Percentiles rank a stretch among this genome's conserved stretches.
Conservation (phyloP, 2,888 invertebrate genomes). For the Abrostola triplasia region DNA sequence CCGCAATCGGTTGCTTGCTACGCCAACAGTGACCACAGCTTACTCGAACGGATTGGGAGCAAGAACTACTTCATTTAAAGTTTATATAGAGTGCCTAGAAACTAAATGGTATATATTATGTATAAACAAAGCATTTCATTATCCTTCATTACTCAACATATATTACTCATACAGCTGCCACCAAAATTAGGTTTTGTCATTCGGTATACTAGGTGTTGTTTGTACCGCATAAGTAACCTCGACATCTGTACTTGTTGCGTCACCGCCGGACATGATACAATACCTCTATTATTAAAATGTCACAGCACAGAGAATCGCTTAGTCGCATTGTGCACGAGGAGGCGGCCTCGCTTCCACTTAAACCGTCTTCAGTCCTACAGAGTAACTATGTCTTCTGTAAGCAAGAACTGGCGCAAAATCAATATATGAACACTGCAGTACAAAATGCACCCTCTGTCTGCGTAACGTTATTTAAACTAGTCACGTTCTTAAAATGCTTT, state of each 20-base stretch:
- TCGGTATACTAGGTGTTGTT: constrained; percentile 44
- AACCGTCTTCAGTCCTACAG: constrained; percentile 60
- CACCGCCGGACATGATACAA: constrained; percentile 66
- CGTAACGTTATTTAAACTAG: constrained; percentile 9
- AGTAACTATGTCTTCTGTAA: constrained; percentile 31
- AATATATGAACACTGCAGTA: constrained; percentile 28
- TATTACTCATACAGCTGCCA: constrained; percentile 39
- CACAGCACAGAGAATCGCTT: constrained; percentile 59
- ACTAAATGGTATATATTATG: constrained; percentile 17
- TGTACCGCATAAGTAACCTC: constrained; percentile 54
- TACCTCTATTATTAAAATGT: constrained; percentile 65
- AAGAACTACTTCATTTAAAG: constrained; percentile 23
- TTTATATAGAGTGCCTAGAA: constrained; percentile 20
- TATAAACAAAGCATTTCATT: constrained; percentile 36
- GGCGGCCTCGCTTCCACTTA: constrained; percentile 69
- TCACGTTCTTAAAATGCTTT: constrained; percentile 21
- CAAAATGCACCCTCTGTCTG: constrained; percentile 30
- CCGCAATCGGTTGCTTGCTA: constrained; percentile 30
- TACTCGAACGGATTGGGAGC: constrained; percentile 23
- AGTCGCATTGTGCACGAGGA: constrained; percentile 58
- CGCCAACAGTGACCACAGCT: constrained; percentile 35
- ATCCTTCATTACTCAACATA: constrained; percentile 29
- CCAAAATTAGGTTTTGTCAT: constrained; percentile 46
- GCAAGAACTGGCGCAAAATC: constrained; percentile 38
- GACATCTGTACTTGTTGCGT: constrained; percentile 59